Evolutionary conservation across 2,888 invertebrate species (phyloP).

Genomic region (Drosophila picticornis): DNA sequence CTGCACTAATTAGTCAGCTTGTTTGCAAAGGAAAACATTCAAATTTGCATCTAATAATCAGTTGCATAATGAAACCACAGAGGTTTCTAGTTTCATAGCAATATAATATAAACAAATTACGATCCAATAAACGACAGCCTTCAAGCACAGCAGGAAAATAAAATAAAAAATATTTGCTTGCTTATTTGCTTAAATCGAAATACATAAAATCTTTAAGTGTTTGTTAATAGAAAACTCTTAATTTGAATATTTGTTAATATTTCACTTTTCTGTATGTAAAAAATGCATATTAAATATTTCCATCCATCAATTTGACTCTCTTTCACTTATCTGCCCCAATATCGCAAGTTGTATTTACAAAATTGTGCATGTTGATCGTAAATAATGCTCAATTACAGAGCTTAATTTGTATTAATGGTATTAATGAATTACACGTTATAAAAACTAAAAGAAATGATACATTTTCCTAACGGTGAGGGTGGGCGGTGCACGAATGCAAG

Average conservation of each 20-base stretch:
- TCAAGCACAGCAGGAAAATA: background rate
- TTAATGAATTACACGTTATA: constrained; percentile 70
- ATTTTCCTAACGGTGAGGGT: constrained; percentile 33
- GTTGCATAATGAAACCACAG: constrained; percentile 15
- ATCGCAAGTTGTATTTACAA: background rate
- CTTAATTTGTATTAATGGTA: constrained; percentile 65
- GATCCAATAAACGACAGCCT: background rate
- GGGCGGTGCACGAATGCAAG: background rate
- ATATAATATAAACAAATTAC: background rate
- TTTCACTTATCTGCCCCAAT: background rate
- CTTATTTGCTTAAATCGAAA: background rate
- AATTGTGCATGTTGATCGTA: constrained; percentile 6
- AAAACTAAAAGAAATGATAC: constrained; percentile 50
- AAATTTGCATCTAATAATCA: background rate
- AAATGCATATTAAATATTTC: background rate
- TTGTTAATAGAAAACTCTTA: background rate
- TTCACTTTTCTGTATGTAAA: background rate
- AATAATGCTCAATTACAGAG: constrained; percentile 47
- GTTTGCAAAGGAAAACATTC: constrained; percentile 6
- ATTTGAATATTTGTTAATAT: background rate
- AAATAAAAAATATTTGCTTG: background rate
- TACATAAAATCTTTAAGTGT: background rate
- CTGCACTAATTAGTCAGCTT: constrained; percentile 37
- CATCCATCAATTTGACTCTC: background rate
- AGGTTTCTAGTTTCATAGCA: constrained; percentile 9